Conservation (phyloP, 2,888 invertebrate species). For the Caenorhabditis imperialis region DNA sequence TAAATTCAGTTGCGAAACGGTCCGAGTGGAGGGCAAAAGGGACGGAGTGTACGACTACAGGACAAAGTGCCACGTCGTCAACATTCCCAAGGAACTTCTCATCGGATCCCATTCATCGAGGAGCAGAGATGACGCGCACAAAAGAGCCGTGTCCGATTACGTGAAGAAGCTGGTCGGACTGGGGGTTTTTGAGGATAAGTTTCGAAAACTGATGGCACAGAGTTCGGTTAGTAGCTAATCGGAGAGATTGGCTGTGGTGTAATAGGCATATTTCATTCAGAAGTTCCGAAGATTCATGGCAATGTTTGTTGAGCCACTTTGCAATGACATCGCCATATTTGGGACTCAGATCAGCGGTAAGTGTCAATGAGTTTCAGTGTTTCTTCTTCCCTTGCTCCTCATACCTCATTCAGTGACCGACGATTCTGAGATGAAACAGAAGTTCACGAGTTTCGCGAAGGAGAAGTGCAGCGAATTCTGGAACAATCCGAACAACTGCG, state of each 20-base stretch:
- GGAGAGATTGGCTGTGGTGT: too few species aligned
- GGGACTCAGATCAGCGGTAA: constrained; percentile 49
- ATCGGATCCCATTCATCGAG: background rate
- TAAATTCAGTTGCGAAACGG: too few species aligned
- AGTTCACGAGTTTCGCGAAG: constrained; percentile 5
- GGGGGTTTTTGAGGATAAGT: constrained; percentile 1
- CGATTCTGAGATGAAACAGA: background rate
- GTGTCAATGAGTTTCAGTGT: too few species aligned
- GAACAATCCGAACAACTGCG: background rate
- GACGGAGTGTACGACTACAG: constrained; percentile 10
- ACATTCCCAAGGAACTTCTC: constrained; percentile 37
- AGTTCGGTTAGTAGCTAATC: constrained; percentile 9
- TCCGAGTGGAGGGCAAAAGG: constrained; percentile 9
- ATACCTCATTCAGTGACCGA: background rate
- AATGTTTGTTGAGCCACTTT: constrained; percentile 31
- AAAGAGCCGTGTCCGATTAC: constrained; percentile 15
- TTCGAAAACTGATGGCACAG: constrained; percentile 6
- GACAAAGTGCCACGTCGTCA: constrained; percentile 11
- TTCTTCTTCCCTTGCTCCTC: too few species aligned
- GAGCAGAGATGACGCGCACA: constrained; percentile 6
- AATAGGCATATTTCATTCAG: too few species aligned
- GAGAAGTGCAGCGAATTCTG: constrained; percentile 1
- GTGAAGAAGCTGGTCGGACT: constrained; percentile 20
- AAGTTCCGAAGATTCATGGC: constrained; percentile 29
- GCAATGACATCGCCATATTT: constrained; percentile 42